Base-by-base conservation (phyloP, 2,797 vertebrate genomes). In the Pseudochirops corinnae region DNA sequence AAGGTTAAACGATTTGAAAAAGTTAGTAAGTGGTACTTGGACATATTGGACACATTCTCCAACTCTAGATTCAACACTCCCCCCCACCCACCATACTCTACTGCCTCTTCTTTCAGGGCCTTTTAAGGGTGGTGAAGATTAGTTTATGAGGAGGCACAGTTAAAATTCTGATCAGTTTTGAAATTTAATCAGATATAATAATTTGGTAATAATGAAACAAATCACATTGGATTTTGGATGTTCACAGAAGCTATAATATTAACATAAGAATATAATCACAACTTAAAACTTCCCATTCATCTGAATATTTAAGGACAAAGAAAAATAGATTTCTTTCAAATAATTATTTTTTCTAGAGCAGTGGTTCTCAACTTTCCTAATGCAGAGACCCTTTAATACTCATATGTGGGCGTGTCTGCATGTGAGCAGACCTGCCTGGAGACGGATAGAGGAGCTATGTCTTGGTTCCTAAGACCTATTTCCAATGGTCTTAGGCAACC, bases 141-240 rank as follows among this genome's bases (percentile, higher is more conserved):
- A 95, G 9, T 31, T n/a, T 62, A 1, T 16, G 93, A 82, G 28
- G 18, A 6, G 18, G 21, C n/a, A 74, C 0, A 39, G 16, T 39
- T 39, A 74, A 74, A 74, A 39, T 74, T 67, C 16, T 57, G 31
- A 55, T 0, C 28, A 94, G 57, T 6, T 96, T 97, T 53, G 93
- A 74, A 94, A 95, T 58, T 53, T 58, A 52, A 96, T 24, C 94
- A 97, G 94, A 94, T 55, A 53, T 6, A 92, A 93, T 94, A 93
- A 91, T 94, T 97, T 87, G 92, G 29, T 93, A 60, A 92, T 82
- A 96, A 95, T 93, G 67, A 82, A 95, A 96, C 21, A 95, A 93
- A n/a, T 93, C 58, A 94, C 93, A 92, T 31, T 50, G 90, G 95
- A 74, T 50, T 52, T 13, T 57, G 52, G 67, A 92, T 31, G 11